Base-by-base conservation (phyloP, 2,113 vertebrate species). In the Chloroceryle aenea region DNA sequence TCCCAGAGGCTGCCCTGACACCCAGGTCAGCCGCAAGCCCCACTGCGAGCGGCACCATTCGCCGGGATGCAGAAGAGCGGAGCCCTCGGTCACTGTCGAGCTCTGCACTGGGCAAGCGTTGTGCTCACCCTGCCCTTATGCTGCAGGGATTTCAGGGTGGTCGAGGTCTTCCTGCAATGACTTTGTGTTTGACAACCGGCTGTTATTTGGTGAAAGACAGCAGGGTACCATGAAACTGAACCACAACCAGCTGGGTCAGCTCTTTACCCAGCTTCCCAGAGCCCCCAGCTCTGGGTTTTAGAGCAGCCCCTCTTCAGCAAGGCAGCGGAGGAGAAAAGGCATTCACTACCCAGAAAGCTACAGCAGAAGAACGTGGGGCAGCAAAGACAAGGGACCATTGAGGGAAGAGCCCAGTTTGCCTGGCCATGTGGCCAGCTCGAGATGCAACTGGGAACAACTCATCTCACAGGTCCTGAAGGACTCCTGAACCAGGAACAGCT, bases 61-160 rank as follows among this genome's bases (percentile, higher is more conserved):
- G 2, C 7, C 17, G 21, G 63, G 40, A 10, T 38, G 13, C 32
- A 16, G 59, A 34, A 43, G 63, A 38, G 43, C 2, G 1, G 34
- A 62, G 66, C 38, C 29, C 29, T 11, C 0, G 0, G 53, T 13
- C 42, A 21, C 0, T 10, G 38, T 23, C 1, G 13, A 52, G 34
- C 3, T 18, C 23, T 9, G 18, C 55, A 53, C 1, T 0, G 1
- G 50, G 30, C 61, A 71, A 3, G 4, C 3, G 15, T 2, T 30
- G 18, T 3, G 1, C 40, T 59, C 32, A 25, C 9, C 30, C 50
- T 42, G 58, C 36, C 7, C 43, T 81, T 75, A 23, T 10, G 34
- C 36, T 2, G 5, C 50, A 23, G n/a, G 40, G 58, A 45, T 11
- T 27, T 0, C 22, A 18, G 30, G 48, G 53, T 3, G 30, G 29